Evolutionary conservation across 2,113 vertebrate genomes (phyloP).

Genomic region (Phyllostomus discolor): DNA sequence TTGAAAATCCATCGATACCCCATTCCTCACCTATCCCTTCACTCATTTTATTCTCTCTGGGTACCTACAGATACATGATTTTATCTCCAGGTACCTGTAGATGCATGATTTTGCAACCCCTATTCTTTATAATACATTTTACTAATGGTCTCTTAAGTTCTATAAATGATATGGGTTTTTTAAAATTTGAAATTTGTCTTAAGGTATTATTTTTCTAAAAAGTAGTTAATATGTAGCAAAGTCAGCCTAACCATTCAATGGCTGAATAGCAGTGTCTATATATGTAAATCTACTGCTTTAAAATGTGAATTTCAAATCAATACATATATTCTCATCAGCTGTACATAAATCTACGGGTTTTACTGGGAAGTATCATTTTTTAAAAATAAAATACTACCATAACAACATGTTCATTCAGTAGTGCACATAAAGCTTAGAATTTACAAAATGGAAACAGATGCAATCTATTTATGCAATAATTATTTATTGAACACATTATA

Average conservation of each 20-base stretch:
- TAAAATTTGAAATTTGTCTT: not conserved
- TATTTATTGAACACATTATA: not conserved
- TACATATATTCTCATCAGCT: not conserved
- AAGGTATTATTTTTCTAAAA: not conserved
- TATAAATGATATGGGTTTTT: not conserved
- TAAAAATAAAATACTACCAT: not conserved
- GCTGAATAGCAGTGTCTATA: not conserved
- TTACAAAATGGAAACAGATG: not conserved
- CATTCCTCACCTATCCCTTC: not conserved
- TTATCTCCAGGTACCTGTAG: not conserved
- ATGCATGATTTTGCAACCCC: not conserved
- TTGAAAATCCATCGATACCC: not conserved
- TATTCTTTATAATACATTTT: not conserved
- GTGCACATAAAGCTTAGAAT: not conserved
- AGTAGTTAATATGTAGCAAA: not conserved
- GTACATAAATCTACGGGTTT: not conserved
- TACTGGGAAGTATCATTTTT: not conserved
- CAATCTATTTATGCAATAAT: not conserved
- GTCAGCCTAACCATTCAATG: not conserved
- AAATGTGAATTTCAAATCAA: not conserved
- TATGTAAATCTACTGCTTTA: not conserved
- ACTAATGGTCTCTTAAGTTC: not conserved
- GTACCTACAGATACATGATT: not conserved
- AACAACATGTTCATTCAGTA: not conserved
- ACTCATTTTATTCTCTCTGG: not conserved